phyloP scores from a whole-genome alignment of 2,888 invertebrate genomes.

The Metalampra italica region DNA sequence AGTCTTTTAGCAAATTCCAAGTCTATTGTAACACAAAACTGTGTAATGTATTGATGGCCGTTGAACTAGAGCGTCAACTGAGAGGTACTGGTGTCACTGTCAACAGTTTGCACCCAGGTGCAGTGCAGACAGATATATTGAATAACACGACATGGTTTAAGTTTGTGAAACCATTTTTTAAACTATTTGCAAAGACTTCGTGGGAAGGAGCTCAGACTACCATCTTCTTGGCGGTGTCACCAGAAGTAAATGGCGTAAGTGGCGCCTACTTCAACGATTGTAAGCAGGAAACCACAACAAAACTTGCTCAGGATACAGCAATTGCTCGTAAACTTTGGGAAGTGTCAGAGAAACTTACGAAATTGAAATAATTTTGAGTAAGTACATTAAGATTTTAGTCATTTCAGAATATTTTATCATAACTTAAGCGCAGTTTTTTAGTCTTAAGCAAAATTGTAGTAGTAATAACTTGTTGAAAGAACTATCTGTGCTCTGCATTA shows the following conservation, averaged over 20 bases:
- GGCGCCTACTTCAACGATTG: constrained; percentile 80
- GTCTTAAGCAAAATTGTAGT: too few species aligned
- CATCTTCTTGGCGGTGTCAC: constrained; percentile 62
- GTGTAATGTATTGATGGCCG: constrained; percentile 85
- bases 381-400: too few species aligned
- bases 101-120: constrained; percentile 90
- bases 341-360: constrained; percentile 69
- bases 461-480: too few species aligned
- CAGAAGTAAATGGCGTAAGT: constrained; percentile 66
- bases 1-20: neutral
- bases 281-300: constrained; percentile 44
- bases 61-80: constrained; percentile 83
- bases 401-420: too few species aligned
- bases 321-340: constrained; percentile 78
- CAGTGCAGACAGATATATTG: constrained; percentile 76
- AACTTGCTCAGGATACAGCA: constrained; percentile 57
- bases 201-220: constrained; percentile 52
- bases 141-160: neutral
- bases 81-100: constrained; percentile 84
- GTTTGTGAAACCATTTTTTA: neutral
- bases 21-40: constrained; percentile 37
- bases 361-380: constrained; percentile 16
- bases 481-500: too few species aligned
- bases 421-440: too few species aligned
- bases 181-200: constrained; percentile 21